Evolutionary conservation across 2,797 vertebrate species (phyloP).

Genomic region (Clamator glandarius): DNA sequence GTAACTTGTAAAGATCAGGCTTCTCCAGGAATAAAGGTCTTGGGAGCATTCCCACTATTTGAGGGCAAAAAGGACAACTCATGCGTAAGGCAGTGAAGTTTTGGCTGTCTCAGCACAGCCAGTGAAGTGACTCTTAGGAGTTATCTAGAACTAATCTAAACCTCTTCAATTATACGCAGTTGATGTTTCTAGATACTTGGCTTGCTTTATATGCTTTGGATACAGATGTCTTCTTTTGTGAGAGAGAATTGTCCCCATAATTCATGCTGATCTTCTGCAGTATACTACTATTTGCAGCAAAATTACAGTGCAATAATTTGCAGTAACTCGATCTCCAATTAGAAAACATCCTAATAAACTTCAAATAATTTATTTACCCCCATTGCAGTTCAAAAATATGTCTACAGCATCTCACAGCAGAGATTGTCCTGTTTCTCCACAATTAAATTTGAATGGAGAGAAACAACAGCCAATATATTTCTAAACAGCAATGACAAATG

Average conservation of each 20-base stretch:
- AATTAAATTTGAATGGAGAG: neutral
- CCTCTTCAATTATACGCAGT: neutral
- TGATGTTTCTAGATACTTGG: neutral
- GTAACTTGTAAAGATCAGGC: neutral
- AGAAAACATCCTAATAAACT: neutral
- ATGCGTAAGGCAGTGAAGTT: neutral
- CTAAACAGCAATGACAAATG: neutral
- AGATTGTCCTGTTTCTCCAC: neutral
- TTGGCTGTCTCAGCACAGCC: neutral
- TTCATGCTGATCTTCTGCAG: neutral
- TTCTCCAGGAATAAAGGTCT: conserved; percentile 31
- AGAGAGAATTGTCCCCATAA: neutral
- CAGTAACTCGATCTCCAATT: neutral
- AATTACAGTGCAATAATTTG: neutral
- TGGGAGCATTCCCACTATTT: conserved; percentile 28
- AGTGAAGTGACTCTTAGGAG: neutral
- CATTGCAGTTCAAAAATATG: neutral
- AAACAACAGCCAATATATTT: neutral
- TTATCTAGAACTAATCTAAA: neutral
- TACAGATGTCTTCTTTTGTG: neutral
- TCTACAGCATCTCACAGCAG: neutral
- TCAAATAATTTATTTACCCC: neutral
- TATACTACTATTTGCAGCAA: neutral
- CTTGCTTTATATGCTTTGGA: neutral
- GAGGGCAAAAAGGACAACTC: conserved; percentile 12